Percentiles rank a stretch among this genome's conserved stretches.
phyloP scores from a whole-genome alignment of 2,888 invertebrate genomes.

The Drosophila tanythrix region DNA sequence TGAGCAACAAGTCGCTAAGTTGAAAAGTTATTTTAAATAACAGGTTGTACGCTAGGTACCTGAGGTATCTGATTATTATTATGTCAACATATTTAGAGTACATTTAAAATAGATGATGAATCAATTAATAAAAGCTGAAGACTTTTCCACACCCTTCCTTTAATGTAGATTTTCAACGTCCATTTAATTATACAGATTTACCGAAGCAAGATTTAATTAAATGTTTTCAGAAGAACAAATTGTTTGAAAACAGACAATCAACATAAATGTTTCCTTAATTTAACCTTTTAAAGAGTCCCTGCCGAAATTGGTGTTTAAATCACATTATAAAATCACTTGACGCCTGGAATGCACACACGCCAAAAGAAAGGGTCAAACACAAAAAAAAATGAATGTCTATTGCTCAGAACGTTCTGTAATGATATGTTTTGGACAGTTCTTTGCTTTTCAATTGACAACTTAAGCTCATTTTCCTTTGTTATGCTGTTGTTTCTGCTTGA shows the following conservation, averaged over 20 bases:
- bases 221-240: not conserved
- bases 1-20: not conserved
- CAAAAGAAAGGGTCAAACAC: slow-evolving; percentile 1
- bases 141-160: not conserved
- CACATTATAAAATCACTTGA: not conserved
- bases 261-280: not conserved
- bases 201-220: not conserved
- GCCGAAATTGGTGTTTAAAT: not conserved
- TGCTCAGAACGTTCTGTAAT: not conserved
- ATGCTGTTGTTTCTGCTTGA: slow-evolving; percentile 53
- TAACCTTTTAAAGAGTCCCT: not conserved
- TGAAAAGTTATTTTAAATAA: not conserved
- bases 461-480: slow-evolving; percentile 39
- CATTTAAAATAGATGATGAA: not conserved
- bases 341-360: not conserved
- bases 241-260: not conserved
- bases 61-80: not conserved
- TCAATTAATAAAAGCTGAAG: not conserved
- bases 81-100: not conserved
- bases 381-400: not conserved
- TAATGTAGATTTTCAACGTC: not conserved
- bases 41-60: not conserved
- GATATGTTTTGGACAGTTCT: slow-evolving; percentile 29
- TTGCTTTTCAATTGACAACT: slow-evolving; percentile 46
- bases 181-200: not conserved